Conservation (phyloP, 2,888 invertebrate genomes). For the Mesorhabditis sp. region DNA sequence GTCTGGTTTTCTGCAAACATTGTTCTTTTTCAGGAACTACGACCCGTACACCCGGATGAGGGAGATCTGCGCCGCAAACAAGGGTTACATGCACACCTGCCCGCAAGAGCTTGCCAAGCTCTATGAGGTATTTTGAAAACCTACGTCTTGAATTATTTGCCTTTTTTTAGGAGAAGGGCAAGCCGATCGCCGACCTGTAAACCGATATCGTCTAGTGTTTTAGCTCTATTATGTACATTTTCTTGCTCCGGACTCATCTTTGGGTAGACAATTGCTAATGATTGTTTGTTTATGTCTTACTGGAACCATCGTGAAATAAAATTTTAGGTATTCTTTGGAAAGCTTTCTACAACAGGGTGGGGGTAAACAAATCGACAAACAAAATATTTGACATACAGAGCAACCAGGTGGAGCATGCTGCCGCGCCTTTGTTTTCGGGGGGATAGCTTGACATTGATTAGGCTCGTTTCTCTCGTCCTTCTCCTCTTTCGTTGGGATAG, state of each 20-base stretch:
- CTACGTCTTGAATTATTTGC: not conserved
- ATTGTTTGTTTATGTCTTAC: not conserved
- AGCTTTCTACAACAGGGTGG: too few species aligned
- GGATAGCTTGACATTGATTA: constrained; percentile 2
- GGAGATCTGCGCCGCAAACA: constrained; percentile 51
- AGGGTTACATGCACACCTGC: constrained; percentile 53
- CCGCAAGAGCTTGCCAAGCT: constrained; percentile 50
- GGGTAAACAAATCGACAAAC: too few species aligned
- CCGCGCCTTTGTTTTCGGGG: not conserved
- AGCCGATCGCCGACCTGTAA: constrained; percentile 34
- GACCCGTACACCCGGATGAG: constrained; percentile 54
- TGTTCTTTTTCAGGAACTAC: constrained; percentile 40
- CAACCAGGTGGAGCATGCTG: too few species aligned
- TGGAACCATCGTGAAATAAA: not conserved
- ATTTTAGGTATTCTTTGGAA: too few species aligned
- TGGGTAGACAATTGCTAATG: not conserved
- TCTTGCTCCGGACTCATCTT: not conserved
- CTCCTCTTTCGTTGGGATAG: not conserved
- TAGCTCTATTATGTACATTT: not conserved
- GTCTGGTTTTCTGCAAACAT: not conserved
- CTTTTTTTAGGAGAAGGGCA: constrained; percentile 44
- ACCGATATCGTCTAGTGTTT: constrained; percentile 7
- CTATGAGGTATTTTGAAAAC: constrained; percentile 24
- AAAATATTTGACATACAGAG: too few species aligned
- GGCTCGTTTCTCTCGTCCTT: not conserved